Base-by-base conservation (phyloP, 1,140 invertebrate species). In the Bombus superbus region DNA sequence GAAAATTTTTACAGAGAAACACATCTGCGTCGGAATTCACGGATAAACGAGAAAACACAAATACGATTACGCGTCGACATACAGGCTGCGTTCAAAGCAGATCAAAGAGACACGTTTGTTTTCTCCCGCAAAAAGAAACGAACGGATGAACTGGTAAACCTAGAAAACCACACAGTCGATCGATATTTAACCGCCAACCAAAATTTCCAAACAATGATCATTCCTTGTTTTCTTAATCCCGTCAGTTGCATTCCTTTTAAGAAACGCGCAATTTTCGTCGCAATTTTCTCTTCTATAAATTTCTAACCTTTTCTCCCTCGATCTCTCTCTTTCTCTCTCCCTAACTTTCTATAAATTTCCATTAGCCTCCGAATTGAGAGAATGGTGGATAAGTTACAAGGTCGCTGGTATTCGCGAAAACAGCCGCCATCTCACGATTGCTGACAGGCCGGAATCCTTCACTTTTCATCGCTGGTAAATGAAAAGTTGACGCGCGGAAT, bases 11-110 rank as follows among this genome's bases (percentile, higher is more conserved):
- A 5, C 18, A 32, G 64, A 35, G 8, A 38, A 80, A 22, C 53
- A 69, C 38, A 80, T 47, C 44, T 25, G 38, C 40, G 28, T 10
- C 13, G 44, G 1, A 28, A 57, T 25, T 28, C 38, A 28, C 18
- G 10, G 38, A 42, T 28, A 78, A 80, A 66, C 78, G 66, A 44
- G 32, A 28, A 44, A 80, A 38, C 32, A 80, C 78, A 68, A 68
- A 47, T 47, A 78, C 13, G 38, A 13, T 13, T 9, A 40, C 15
- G 15, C 38, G n/a, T 18, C 13, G 2, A n/a, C 11, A 44, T 15
- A 35, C 38, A 32, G n/a, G 3, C 59, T n/a, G 28, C n/a, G 32
- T 25, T 64, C 25, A 28, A 38, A 69, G 42, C 44, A 53, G n/a
- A 22, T 35, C 38, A 77, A 77, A 57, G 53, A 22, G 38, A 77